Evolutionary conservation across 2,797 vertebrate genomes (phyloP).

Genomic region (Graptemys geographica): DNA sequence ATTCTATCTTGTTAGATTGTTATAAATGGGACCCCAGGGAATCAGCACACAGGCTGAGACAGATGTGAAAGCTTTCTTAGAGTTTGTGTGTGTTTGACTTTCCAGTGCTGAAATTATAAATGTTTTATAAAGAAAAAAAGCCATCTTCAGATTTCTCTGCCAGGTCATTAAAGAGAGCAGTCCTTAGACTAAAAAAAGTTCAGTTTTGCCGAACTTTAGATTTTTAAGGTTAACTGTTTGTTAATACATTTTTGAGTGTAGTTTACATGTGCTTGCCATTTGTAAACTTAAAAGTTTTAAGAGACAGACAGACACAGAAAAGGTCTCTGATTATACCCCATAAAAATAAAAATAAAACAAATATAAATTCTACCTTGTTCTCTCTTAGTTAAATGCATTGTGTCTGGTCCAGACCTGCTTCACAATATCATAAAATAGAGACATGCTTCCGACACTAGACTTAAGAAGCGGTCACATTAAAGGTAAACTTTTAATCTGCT

Average conservation of each 20-base stretch:
- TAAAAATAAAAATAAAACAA: conserved; percentile 34
- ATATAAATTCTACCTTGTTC: conserved; percentile 42
- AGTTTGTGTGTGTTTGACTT: conserved; percentile 61
- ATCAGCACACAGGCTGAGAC: conserved; percentile 74
- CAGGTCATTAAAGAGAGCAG: conserved; percentile 68
- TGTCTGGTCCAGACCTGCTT: conserved; percentile 70
- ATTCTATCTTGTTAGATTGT: conserved; percentile 85
- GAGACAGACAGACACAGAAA: conserved; percentile 40
- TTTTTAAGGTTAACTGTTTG: conserved; percentile 57
- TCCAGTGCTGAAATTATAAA: conserved; percentile 71
- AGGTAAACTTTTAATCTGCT: conserved; percentile 78
- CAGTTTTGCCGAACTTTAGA: conserved; percentile 51
- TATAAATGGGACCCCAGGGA: conserved; percentile 83
- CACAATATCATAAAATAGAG: conserved; percentile 71
- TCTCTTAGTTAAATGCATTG: conserved; percentile 49
- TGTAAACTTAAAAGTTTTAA: conserved; percentile 43
- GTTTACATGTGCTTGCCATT: conserved; percentile 64
- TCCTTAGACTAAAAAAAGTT: neutral
- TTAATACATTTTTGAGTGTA: conserved; percentile 55
- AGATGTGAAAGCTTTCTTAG: conserved; percentile 77
- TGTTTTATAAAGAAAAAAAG: conserved; percentile 55
- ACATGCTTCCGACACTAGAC: conserved; percentile 43
- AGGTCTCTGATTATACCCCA: conserved; percentile 63
- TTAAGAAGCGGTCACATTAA: conserved; percentile 67
- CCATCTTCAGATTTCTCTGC: conserved; percentile 48